Percentiles rank a stretch among this genome's conserved stretches.
Conservation (phyloP, 2,797 vertebrate species). For the Alauda arvensis region DNA sequence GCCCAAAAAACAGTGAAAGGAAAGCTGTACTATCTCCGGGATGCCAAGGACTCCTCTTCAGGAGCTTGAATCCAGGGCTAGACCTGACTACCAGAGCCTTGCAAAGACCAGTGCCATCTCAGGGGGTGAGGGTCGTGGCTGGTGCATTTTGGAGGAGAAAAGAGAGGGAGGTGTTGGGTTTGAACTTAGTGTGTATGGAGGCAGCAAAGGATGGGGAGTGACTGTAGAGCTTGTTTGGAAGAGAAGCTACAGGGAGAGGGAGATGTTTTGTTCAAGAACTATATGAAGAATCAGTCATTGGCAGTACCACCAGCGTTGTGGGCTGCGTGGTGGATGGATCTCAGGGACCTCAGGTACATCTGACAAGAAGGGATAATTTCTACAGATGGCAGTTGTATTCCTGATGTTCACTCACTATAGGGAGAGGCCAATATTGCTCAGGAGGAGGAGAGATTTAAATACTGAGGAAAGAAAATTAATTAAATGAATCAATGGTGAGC, state of each 20-base stretch:
- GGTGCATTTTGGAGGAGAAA: accelerated
- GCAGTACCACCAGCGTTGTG: not conserved
- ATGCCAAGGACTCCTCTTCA: not conserved
- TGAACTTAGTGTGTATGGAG: not conserved
- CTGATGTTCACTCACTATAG: not conserved
- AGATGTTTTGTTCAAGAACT: not conserved
- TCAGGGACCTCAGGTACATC: not conserved
- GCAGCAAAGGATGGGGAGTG: not conserved
- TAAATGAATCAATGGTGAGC: not conserved
- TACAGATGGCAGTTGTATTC: not conserved
- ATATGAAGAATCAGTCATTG: not conserved
- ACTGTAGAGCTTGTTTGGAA: not conserved
- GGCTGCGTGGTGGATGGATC: not conserved
- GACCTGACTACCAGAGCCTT: not conserved
- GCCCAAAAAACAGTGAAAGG: not conserved
- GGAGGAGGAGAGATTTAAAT: not conserved
- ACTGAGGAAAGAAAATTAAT: not conserved
- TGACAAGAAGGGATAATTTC: not conserved
- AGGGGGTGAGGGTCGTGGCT: not conserved
- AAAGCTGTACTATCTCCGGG: not conserved
- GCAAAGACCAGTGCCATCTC: not conserved
- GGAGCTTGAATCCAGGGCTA: not conserved
- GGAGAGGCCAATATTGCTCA: not conserved
- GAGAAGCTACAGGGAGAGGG: not conserved
- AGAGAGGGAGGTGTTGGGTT: not conserved